Base-by-base conservation (phyloP, 2,797 vertebrate genomes). In the Alosa sapidissima region DNA sequence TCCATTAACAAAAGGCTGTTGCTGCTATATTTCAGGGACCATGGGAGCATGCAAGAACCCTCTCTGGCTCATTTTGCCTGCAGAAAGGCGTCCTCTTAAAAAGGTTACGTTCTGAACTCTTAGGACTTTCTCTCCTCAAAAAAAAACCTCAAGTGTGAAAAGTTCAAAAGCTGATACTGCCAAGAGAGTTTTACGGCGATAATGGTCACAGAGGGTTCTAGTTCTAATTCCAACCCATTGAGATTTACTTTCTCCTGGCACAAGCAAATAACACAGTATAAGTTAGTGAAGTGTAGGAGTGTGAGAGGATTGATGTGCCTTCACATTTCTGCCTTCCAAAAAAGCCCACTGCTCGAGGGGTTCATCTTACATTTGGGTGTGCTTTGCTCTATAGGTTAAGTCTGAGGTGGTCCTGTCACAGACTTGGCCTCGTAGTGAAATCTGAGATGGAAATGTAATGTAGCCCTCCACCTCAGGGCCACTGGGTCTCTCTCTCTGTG, bases 371-470 rank as follows among this genome's bases (percentile, higher is more conserved):
- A 47, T 45, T 45, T 78, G 72, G 41, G 41, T 78, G 72, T 47
- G 72, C 16, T 7, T 36, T 21, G 6, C 16, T 7, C 16, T 78
- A 19, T 78, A 45, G 72, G 41, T 78, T 21, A 16, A 78, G 72
- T 9, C 36, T 21, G 36, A 78, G 72, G 16, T 47, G 72, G 36
- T 78, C 72, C 72, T 78, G 36, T 78, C 72, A 45, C 41, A 47
- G 16, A 19, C 72, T 45, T 78, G 72, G 72, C 16, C 16, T 78
- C 5, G 41, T 16, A 19, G 28, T 78, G 72, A 78, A 78, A 78
- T 78, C 72, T 78, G 72, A 78, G 72, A 47, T 41, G 36, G 14
- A 78, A 78, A 78, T 47, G 28, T 68, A 68, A 33, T 33, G 36
- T 78, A 78, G 72, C 72, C 41, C 72, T 78, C 72, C 19, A 47